phyloP scores from a whole-genome alignment of 2,797 vertebrate species.

The Typhlichthys eigenmanni region DNA sequence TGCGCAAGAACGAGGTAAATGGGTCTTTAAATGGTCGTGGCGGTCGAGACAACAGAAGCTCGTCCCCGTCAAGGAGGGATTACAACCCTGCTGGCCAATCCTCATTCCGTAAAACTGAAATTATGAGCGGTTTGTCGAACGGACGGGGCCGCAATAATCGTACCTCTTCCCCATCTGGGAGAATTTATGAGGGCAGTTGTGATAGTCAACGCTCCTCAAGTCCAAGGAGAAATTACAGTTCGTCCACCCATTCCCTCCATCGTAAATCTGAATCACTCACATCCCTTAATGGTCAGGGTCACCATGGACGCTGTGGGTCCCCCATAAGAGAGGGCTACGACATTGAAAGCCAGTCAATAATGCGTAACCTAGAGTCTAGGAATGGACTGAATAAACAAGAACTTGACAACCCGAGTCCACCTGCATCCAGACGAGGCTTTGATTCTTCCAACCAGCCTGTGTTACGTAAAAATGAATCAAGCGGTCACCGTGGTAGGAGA shows the following conservation, averaged over 20 bases:
- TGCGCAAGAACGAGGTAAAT: slow-evolving; percentile 60
- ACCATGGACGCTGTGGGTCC: slow-evolving; percentile 69
- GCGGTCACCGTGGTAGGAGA: slow-evolving; percentile 1
- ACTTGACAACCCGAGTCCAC: slow-evolving; percentile 13
- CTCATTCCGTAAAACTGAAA: slow-evolving; percentile 55
- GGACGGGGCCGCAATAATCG: slow-evolving; percentile 30
- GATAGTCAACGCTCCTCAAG: slow-evolving; percentile 61
- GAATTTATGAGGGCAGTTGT: slow-evolving; percentile 20
- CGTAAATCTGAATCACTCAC: slow-evolving; percentile 62
- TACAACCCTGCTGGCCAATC: slow-evolving; percentile 44
- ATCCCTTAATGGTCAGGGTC: slow-evolving; percentile 56
- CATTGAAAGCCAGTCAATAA: slow-evolving; percentile 62
- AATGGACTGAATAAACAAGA: slow-evolving; percentile 47
- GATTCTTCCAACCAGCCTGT: slow-evolving; percentile 45
- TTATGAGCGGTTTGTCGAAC: slow-evolving; percentile 25
- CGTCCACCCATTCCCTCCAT: slow-evolving; percentile 44
- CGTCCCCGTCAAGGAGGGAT: slow-evolving; percentile 57
- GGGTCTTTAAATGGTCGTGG: slow-evolving; percentile 26
- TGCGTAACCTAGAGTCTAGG: slow-evolving; percentile 52
- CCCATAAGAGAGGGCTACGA: slow-evolving; percentile 78
- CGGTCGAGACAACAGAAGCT: slow-evolving; percentile 41
- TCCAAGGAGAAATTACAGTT: slow-evolving; percentile 50
- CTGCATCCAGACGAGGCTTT: slow-evolving; percentile 37
- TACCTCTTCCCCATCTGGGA: slow-evolving; percentile 54
- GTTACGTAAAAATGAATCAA: slow-evolving; percentile 55